phyloP scores from a whole-genome alignment of 2,113 vertebrate species.

The Spilogale gracilis region DNA sequence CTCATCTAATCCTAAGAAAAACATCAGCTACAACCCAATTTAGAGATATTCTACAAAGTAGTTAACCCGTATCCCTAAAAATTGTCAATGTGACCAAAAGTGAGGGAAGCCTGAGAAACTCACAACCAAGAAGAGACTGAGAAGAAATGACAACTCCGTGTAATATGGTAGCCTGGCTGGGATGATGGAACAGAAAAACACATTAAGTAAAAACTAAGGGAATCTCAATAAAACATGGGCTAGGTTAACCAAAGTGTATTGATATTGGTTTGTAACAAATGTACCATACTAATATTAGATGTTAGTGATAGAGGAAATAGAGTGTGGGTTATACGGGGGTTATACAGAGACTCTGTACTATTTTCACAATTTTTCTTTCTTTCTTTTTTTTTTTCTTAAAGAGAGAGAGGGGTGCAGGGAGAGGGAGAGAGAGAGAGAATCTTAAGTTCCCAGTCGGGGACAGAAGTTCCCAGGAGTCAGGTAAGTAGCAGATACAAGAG shows the following conservation, averaged over 20 bases:
- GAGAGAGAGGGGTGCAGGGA: background rate
- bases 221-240: background rate
- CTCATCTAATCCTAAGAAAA: background rate
- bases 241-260: background rate
- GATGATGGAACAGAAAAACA: background rate
- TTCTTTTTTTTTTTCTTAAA: background rate
- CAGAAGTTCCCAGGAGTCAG: too few species aligned
- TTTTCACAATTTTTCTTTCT: background rate
- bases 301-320: background rate
- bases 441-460: background rate
- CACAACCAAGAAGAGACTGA: background rate
- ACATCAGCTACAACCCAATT: background rate
- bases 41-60: background rate
- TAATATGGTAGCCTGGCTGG: background rate
- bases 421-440: background rate
- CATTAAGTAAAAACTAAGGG: background rate
- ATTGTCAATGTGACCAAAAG: background rate
- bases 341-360: background rate
- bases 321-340: background rate
- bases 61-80: background rate
- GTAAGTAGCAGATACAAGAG: too few species aligned
- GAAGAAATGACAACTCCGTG: fast-evolving
- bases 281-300: background rate
- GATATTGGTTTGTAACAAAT: background rate
- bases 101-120: background rate